These are phyloP conservation scores for Clepsis dumicolana DNA, from an alignment of 2,888 invertebrate genomes.

Conservation along the genomic window DNA sequence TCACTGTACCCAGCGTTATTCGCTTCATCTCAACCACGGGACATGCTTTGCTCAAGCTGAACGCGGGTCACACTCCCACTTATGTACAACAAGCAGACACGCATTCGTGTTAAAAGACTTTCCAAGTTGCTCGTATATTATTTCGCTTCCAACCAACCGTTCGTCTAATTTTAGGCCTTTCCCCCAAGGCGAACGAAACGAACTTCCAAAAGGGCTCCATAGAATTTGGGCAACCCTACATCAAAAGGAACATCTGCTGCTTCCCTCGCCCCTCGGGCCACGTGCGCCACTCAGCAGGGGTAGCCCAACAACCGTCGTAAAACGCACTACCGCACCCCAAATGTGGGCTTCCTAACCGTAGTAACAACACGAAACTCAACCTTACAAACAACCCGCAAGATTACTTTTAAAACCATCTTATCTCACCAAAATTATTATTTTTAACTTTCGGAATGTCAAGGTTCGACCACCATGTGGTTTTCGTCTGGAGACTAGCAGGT, in stretches of 20 bases:
- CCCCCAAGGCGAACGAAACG: constrained; percentile 23
- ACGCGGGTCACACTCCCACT: background rate
- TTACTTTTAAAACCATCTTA: constrained; percentile 55
- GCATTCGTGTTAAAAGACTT: background rate
- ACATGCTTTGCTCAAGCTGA: background rate
- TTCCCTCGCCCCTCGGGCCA: constrained; percentile 66
- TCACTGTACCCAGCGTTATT: background rate
- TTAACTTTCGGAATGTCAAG: constrained; percentile 84
- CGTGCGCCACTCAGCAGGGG: constrained; percentile 82
- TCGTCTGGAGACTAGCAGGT: constrained; percentile 73
- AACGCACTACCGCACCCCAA: constrained; percentile 76
- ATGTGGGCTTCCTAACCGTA: constrained; percentile 65
- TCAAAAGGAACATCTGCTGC: constrained; percentile 75
- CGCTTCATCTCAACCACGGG: background rate
- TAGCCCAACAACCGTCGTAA: constrained; percentile 68
- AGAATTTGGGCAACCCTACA: constrained; percentile 64
- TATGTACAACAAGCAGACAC: background rate
- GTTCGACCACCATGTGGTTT: constrained; percentile 79
- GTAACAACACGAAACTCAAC: constrained; percentile 52
- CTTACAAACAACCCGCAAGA: constrained; percentile 59
- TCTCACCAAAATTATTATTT: constrained; percentile 80
- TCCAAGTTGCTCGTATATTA: background rate
- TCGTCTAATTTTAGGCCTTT: constrained; percentile 24
- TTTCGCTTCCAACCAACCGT: constrained; percentile 5
- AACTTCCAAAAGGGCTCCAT: constrained; percentile 31